Evolutionary conservation across 2,113 vertebrate species (phyloP), one percentile per base, ranked within the genome.

Genomic region (Hippoglossus stenolepis): DNA sequence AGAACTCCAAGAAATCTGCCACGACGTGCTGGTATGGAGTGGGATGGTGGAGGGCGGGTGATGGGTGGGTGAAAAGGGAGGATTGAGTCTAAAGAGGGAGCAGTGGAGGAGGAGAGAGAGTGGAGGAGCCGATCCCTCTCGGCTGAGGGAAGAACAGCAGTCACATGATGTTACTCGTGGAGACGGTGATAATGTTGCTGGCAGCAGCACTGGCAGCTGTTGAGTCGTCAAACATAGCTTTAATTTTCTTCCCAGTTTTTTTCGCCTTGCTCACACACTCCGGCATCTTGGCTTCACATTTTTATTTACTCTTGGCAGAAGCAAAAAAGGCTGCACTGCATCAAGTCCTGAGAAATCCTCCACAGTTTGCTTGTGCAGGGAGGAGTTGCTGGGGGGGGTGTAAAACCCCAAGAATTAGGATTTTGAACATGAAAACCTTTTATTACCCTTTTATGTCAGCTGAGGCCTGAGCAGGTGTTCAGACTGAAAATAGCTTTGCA

Each of bases 1-100:
- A 0, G 97, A 99, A 85, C 95, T 99, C 85, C 94, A 97, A 89
- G 97, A 99, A 49, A 99, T 99, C 95, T 99, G 98, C 96, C 94
- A 96, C 6, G 97, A 98, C 62, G 98, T 99, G 91, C 95, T 99
- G 97, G 98, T 99, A 94, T 92, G 94, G 23, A 43, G 40, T 11
- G 18, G 38, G 58, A 18, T 3, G 63, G 69, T 31, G 31, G 6
- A 31, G 31, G 31, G 31, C 6, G 31, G 31, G 5, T 31, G 28
- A 31, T 31, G 7, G 28, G 53, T 8, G 14, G 56, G 56, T 20
- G 24, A 23, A 24, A 14, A 13, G 21, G 40, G 13, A 10, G 62
- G 35, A 49, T 31, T 5, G 0, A 38, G 53, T 45, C 5, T 24
- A 31, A 60, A 23, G 26, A 24, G 20, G 7, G 47, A 26, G 28